A percentile compares a stretch with the other conserved stretches of the same genome.
These are phyloP conservation scores for Drosophila leontia DNA, from an alignment of 1,140 invertebrate genomes.

Conservation along the genomic window DNA sequence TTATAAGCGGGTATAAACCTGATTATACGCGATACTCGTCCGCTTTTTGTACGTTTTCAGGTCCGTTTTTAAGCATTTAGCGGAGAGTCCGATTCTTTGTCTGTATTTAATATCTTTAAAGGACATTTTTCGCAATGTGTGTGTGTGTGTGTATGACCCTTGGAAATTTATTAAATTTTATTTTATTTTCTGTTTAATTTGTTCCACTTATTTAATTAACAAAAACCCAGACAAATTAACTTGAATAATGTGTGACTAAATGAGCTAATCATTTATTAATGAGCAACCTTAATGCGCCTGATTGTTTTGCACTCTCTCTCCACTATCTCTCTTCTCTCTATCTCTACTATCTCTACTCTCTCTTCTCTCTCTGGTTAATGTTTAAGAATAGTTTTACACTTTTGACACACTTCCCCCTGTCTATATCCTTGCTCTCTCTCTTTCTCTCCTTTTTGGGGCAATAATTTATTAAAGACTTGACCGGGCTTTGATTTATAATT, in stretches of 20 bases:
- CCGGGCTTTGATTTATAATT: slow-evolving; percentile 14
- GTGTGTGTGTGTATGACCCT: too few species aligned
- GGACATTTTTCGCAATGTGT: too few species aligned
- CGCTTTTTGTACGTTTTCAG: too few species aligned
- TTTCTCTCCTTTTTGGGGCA: not conserved
- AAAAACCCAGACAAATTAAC: not conserved
- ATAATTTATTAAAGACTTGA: not conserved
- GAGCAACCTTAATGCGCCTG: slow-evolving; percentile 2
- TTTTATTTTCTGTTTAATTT: slow-evolving; percentile 3
- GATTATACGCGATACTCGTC: too few species aligned
- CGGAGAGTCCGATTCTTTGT: too few species aligned
- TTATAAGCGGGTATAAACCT: too few species aligned
- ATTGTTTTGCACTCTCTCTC: not conserved
- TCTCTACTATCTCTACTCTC: too few species aligned
- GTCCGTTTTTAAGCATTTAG: too few species aligned
- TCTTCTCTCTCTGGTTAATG: not conserved
- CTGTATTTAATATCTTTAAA: too few species aligned
- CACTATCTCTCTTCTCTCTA: too few species aligned
- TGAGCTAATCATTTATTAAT: slow-evolving; percentile 16
- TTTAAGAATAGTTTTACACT: slow-evolving; percentile 10
- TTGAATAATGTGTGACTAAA: slow-evolving; percentile 21
- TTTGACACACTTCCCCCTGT: not conserved
- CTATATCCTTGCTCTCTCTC: too few species aligned
- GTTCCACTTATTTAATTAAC: slow-evolving; percentile 15
- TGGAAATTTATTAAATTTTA: not conserved